Percentiles rank a stretch among this genome's conserved stretches.
Evolutionary conservation across 2,113 vertebrate species (phyloP).

Genomic region (Hyperopisus bebe): DNA sequence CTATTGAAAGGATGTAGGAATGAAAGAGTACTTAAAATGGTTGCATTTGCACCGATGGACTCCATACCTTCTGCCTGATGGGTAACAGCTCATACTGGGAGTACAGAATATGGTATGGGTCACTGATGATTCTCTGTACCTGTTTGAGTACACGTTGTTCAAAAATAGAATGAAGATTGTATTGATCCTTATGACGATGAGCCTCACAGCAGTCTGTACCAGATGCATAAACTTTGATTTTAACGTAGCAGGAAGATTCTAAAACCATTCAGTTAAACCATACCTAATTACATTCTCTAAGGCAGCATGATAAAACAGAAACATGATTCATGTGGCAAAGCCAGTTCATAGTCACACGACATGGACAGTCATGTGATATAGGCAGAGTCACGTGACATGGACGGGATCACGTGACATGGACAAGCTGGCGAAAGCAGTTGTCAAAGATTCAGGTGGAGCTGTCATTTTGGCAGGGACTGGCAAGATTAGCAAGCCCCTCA

Average conservation of each 20-base stretch:
- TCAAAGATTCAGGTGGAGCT: not conserved
- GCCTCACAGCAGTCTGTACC: not conserved
- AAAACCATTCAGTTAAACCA: not conserved
- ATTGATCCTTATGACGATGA: not conserved
- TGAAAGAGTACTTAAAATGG: not conserved
- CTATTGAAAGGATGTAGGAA: not conserved
- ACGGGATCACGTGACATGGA: not conserved
- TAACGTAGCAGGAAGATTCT: not conserved
- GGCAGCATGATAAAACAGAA: not conserved
- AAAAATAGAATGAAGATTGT: not conserved
- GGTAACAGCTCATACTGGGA: too few relatives aligned
- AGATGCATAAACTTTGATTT: not conserved
- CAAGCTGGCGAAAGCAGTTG: not conserved
- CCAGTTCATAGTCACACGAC: not conserved
- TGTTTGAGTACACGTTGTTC: not conserved
- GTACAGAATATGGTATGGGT: too few relatives aligned
- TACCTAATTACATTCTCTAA: not conserved
- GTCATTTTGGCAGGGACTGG: not conserved
- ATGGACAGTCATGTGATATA: not conserved
- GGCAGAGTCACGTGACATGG: not conserved
- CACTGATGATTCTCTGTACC: too few relatives aligned
- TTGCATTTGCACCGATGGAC: not conserved
- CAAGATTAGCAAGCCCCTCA: not conserved
- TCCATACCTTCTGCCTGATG: not conserved
- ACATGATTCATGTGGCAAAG: not conserved